Conservation (phyloP, 2,113 vertebrate species). For the Perccottus glenii region DNA sequence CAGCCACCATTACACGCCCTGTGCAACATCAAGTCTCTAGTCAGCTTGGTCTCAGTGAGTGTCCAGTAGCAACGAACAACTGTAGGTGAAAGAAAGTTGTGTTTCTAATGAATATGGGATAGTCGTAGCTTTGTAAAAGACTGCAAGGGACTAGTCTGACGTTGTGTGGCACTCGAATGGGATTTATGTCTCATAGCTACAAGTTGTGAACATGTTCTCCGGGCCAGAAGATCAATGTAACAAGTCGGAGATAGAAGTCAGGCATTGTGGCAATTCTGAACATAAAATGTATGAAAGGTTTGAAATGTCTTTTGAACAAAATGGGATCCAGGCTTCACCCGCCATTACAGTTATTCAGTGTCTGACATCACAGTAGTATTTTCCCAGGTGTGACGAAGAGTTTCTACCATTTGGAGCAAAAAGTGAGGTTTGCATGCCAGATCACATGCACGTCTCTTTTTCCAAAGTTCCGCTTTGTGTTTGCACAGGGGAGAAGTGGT, state of each 20-base stretch:
- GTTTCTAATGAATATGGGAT: conserved; percentile 49
- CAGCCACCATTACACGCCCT: conserved; percentile 62
- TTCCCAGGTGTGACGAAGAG: conserved; percentile 53
- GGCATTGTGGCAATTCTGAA: conserved; percentile 26
- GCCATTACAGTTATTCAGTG: conserved; percentile 7
- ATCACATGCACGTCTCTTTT: conserved; percentile 34
- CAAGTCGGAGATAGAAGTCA: conserved; percentile 30
- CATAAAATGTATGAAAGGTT: conserved; percentile 28
- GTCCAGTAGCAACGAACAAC: conserved; percentile 45
- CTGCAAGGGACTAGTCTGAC: conserved; percentile 23
- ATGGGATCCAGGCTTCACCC: conserved; percentile 26
- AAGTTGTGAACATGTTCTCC: conserved; percentile 34
- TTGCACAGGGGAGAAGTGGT: conserved; percentile 14
- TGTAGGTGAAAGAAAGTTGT: conserved; percentile 46
- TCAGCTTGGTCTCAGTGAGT: conserved; percentile 43
- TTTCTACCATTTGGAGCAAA: conserved; percentile 31
- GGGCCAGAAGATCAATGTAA: conserved; percentile 34
- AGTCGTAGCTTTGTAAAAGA: conserved; percentile 38
- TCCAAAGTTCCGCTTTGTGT: conserved; percentile 13
- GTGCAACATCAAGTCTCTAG: conserved; percentile 57
- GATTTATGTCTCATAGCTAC: conserved; percentile 41
- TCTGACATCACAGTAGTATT: conserved; percentile 48
- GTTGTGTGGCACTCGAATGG: conserved; percentile 47
- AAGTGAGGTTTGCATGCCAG: conserved; percentile 22
- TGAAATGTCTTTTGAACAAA: conserved; percentile 24